phyloP scores from a whole-genome alignment of 2,797 vertebrate genomes.

The Crocidura indochinensis region DNA sequence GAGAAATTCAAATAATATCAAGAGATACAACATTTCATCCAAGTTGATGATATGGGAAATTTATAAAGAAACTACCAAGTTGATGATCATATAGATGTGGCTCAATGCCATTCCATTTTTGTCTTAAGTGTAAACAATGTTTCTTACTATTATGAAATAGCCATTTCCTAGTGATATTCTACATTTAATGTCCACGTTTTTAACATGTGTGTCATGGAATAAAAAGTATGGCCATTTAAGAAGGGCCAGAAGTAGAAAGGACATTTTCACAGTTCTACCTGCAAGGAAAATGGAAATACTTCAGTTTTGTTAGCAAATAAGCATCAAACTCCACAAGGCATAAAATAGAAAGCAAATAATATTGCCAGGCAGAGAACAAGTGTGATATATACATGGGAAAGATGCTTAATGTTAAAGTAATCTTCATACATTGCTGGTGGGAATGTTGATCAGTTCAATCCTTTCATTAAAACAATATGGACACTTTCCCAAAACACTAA shows the following conservation, averaged over 20 bases:
- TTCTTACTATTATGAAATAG: background rate
- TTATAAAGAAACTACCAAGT: background rate
- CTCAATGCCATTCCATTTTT: background rate
- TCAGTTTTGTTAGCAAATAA: slow-evolving; percentile 53
- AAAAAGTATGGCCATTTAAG: background rate
- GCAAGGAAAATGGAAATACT: slow-evolving; percentile 20
- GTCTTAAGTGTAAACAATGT: slow-evolving; percentile 4
- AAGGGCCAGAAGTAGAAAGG: slow-evolving; percentile 17
- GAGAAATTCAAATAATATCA: slow-evolving; percentile 26
- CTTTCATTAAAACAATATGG: no score
- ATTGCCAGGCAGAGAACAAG: background rate
- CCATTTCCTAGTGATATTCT: slow-evolving; percentile 49
- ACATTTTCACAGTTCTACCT: slow-evolving; percentile 15
- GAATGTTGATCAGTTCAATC: no score
- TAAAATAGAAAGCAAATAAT: background rate
- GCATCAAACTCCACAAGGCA: slow-evolving; percentile 12
- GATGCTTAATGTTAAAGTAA: background rate
- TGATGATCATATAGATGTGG: background rate
- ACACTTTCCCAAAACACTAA: no score
- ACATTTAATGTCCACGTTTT: slow-evolving; percentile 19
- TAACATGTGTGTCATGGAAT: background rate
- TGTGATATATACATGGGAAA: background rate
- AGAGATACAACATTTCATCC: background rate
- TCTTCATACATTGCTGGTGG: no score
- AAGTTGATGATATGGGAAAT: background rate